A percentile compares a stretch with the other conserved stretches of the same genome.
Evolutionary conservation across 1,140 invertebrate species (phyloP).

Genomic region (Leucophenga varia): DNA sequence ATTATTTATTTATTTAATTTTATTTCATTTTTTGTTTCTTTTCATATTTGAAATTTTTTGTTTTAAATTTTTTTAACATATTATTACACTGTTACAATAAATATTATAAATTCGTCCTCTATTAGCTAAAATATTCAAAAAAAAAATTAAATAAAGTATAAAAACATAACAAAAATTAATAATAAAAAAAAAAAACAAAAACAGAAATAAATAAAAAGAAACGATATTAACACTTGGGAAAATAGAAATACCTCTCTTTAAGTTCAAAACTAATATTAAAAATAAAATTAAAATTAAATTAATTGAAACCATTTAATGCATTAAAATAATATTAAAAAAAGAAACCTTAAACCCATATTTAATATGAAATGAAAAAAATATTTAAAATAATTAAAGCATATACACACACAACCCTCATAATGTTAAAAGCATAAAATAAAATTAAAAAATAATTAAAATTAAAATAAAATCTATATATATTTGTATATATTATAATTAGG

Average conservation of each 20-base stretch:
- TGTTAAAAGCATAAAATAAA: background rate
- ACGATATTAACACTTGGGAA: slow-evolving; percentile 52
- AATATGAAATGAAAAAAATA: no score
- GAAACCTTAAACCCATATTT: slow-evolving; percentile 8
- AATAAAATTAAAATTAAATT: slow-evolving; percentile 32
- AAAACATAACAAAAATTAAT: slow-evolving; percentile 25
- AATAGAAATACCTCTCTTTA: slow-evolving; percentile 58
- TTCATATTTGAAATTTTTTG: no score
- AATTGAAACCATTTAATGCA: slow-evolving; percentile 18
- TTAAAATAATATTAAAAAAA: slow-evolving; percentile 12
- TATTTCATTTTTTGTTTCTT: slow-evolving; percentile 4
- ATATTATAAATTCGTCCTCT: no score
- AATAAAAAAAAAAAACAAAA: slow-evolving; percentile 20
- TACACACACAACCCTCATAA: no score
- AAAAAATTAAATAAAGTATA: slow-evolving; percentile 6
- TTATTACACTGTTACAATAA: slow-evolving; percentile 28
- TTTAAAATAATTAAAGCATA: background rate
- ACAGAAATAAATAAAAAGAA: slow-evolving; percentile 13
- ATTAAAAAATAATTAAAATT: no score
- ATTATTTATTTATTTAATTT: slow-evolving; percentile 1
- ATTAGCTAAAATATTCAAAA: no score
- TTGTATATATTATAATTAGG: no score
- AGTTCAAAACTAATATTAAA: slow-evolving; percentile 44
- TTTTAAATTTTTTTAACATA: slow-evolving; percentile 15
- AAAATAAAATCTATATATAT: no score